Base-by-base conservation (phyloP, 2,888 invertebrate species). In the Drosophila multiciliata region DNA sequence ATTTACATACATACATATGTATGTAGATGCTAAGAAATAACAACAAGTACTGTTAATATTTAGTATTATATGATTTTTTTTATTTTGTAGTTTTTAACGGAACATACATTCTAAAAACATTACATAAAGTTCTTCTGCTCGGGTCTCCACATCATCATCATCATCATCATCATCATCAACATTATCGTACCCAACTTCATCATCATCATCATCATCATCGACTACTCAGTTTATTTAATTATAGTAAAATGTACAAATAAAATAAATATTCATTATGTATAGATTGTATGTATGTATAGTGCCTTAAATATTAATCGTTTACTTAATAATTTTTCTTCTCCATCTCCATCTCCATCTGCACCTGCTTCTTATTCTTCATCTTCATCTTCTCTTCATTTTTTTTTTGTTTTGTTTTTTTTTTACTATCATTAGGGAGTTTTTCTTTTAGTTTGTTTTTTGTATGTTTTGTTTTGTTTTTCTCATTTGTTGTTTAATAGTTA, bases 31-130 rank as follows among this genome's bases (percentile, higher is more conserved):
- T 8, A 17, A 49, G 26, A 15, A 72, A 70, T 52, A 45, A 59
- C 20, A 66, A 78, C 32, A 61, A 63, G 33, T 62, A 20, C 15
- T 38, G 54, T 75, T 73, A 45, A 76, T 65, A 80, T 90, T 89
- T 91, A 91, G 91, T 90, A 89, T 91, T 90, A 90, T 91, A 91
- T 89, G 90, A 72, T 90, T 90, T 89, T 89, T 87, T 85, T 86
- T 82, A 84, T 87, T 91, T 90, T 90, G 90, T 89, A 89, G 89
- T 90, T 90, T 89, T 85, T 90, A 90, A 91, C 89, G 91, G 89
- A 90, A 90, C 91, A 90, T 91, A 91, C 90, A 89, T 84, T 77
- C 90, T 90, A 91, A 87, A 87, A 87, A 91, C 87, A 90, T 88
- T 88, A 88, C 91, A 88, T 88, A 91, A 91, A 88, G 83, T 90